Evolutionary conservation across 2,888 invertebrate genomes (phyloP), one percentile per base, ranked within the genome.

Genomic region (Trichopria drosophilae): DNA sequence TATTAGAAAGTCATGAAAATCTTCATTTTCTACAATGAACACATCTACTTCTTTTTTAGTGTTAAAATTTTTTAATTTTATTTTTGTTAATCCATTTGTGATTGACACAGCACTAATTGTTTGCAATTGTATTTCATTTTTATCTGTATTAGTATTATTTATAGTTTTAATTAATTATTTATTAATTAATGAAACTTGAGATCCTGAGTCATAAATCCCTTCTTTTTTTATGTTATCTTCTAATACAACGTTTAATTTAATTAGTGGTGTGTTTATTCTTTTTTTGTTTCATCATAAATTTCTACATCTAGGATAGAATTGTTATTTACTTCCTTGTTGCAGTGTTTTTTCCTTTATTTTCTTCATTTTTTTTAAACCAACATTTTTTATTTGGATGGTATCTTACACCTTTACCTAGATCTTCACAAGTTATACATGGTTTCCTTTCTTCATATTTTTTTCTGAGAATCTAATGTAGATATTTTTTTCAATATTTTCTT

Each of bases 21-120:
- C 39, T 51, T 52, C 44, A 26, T 35, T 37, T 19, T 62, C 56
- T 9, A 61, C 32, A 5, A 62, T 47, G 20, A 32, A 64, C 10
- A 60, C 47, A 22, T 63, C 45, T 1, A 61, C 29, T 2, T 49
- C 12, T 58, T 63, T 18, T 44, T 63, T 63, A 29, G 55, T 61
- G 24, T 63, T 40, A 24, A 59, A 54, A 7, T 61, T 60, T 57
- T 60, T 61, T 51, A 59, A 37, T 40, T 61, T 61, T 31, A 61
- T 47, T 1, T 18, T 59, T 55, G 53, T 35, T 16, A 62, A 23
- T 15, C 62, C 59, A 13, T 58, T 51, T 45, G 61, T 61, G 24
- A 34, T 29, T 39, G 15, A 47, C 39, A 55, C 61, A 63, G 61
- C 63, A 62, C 56, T 63, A 44, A 63, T 40, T 22, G 63, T 55